Evolutionary conservation across 2,888 invertebrate species (phyloP), one percentile per base, ranked within the genome.

Genomic region (Ctena decussata): DNA sequence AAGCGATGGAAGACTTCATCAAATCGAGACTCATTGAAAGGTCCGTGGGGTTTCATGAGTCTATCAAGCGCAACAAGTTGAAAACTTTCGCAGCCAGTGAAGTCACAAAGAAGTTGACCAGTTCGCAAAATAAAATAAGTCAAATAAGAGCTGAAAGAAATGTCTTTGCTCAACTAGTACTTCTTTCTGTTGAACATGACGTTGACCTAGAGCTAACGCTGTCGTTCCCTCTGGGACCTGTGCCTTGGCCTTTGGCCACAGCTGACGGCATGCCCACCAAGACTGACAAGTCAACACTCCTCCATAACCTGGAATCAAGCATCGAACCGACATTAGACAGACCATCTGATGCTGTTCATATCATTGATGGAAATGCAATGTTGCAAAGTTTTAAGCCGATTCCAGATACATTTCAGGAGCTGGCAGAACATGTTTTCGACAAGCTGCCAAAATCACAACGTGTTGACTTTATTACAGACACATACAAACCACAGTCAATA

Each of bases 211-310:
- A 84, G 37, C 12, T 37, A 6, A 82, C 82, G 15, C 46, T 90
- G 24, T 72, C 76, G 0, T 88, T 46, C 46, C 87, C 87, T 0
- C 74, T 86, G 2, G 79, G 82, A 0, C 82, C 87, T 24, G 85
- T 87, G 35, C 84, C 84, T 1, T 84, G 78, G 82, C 37, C 87
- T 24, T 44, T 89, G 12, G 87, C 89, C 3, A 86, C 84, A 21
- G 78, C 84, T 18, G 87, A 89, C 35, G 89, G 87, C 11, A 65
- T 77, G 65, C 85, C 87, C 12, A 53, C 74, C 0, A 88, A 90
- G 65, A 83, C 86, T 0, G 80, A 85, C 30, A 88, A 84, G 30
- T 44, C 89, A 24, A 82, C 79, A 37, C 53, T 87, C 0, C 12
- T 85, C 18, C 76, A 78, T 24, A 27, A 46, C 18, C 0, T 80